Base-by-base conservation (phyloP, 30 jellyfish, hydroid and myxozoan species). In the Cassiopea xamachana region DNA sequence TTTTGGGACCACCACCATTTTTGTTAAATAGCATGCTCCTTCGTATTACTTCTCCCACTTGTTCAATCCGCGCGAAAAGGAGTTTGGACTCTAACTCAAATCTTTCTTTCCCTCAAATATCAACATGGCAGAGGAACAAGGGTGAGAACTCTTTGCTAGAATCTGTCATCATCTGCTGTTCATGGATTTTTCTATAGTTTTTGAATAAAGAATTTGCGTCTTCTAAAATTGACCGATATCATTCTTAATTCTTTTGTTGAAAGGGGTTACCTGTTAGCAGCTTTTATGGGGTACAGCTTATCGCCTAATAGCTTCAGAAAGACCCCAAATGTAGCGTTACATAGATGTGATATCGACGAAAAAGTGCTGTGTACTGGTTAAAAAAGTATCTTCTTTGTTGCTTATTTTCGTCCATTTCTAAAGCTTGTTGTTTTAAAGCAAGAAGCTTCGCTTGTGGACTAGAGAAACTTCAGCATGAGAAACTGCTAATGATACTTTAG, bases 381-480 rank as follows among this genome's bases (percentile, higher is more conserved):
- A 9, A 9, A 51, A 2, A 9, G 4, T 51, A 51, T 51, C 64
- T 51, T 51, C 9, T 51, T 51, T 2, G 64, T 51, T 51, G 4
- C 9, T 51, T 69, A 17, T 2, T 17, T 69, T 39, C 17, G 94
- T 87, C 94, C 94, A 87, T 87, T 87, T 87, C 94, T 87, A 87
- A 87, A 87, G 87, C 86, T 75, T 87, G 77, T 87, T 87, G 94
- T 76, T 78, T 16, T 74, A 82, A 2, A 72, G 85, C 94, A 60
- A 87, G 77, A 87, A 87, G 94, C 79, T 87, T 87, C 94, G 94
- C 94, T 87, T 87, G 78, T 87, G 94, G 94, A 87, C 94, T 3
- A 87, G 44, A 87, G 58, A 39, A 87, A 61, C 1, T 77, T 69
- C 85, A 87, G 68, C 69, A 15, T 85, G 8, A 19, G 47, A 16